Evolutionary conservation across 2,113 vertebrate genomes (phyloP).

Genomic region (Thamnaconus septentrionalis): DNA sequence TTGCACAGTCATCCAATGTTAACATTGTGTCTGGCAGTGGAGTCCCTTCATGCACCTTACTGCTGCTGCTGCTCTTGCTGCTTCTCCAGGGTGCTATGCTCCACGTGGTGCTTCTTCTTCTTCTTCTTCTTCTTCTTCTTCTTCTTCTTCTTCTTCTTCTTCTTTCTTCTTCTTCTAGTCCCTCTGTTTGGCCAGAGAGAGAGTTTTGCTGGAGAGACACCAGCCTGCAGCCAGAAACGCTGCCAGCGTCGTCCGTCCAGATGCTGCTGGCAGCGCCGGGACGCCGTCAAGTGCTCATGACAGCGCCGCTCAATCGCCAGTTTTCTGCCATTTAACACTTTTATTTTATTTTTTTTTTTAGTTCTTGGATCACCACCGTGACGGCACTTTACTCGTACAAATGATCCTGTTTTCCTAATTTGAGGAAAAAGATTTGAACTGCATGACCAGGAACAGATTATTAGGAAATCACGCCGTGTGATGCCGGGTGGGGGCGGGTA

Average conservation of each 20-base stretch:
- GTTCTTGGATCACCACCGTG: conserved; percentile 24
- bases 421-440: conserved; percentile 9
- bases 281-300: conserved; percentile 47
- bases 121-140: too few relatives aligned
- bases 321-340: conserved; percentile 54
- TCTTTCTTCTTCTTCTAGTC: too few relatives aligned
- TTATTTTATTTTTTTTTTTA: conserved; percentile 23
- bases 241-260: conserved; percentile 50
- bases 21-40: neutral
- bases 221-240: conserved; percentile 43
- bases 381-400: conserved; percentile 29
- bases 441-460: neutral
- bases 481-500: neutral
- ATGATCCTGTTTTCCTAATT: conserved; percentile 30
- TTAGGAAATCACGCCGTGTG: neutral
- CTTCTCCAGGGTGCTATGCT: conserved; percentile 22
- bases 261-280: conserved; percentile 46
- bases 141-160: too few relatives aligned
- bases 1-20: conserved; percentile 9
- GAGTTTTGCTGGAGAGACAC: conserved; percentile 38
- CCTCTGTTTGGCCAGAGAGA: conserved; percentile 22
- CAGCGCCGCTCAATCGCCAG: conserved; percentile 40
- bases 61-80: conserved; percentile 27
- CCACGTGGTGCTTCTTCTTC: too few relatives aligned
- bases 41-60: conserved; percentile 47